Conservation (phyloP, 2,797 vertebrate species). For the Argyrosomus regius region DNA sequence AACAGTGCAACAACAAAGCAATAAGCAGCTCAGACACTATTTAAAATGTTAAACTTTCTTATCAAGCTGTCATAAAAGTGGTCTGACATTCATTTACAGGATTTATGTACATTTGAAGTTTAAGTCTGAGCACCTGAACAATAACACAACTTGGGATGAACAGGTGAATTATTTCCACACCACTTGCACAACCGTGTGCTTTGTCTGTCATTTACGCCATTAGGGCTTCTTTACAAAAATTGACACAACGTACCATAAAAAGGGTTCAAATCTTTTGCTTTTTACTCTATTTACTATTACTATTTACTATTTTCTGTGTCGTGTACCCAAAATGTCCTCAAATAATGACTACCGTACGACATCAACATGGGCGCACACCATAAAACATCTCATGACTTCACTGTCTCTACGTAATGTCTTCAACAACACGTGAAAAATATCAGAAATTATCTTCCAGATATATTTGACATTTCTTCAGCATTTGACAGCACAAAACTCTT, state of each 20-base stretch:
- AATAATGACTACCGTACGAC: slow-evolving; percentile 54
- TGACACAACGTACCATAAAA: slow-evolving; percentile 51
- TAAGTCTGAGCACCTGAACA: slow-evolving; percentile 52
- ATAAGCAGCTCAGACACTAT: slow-evolving; percentile 49
- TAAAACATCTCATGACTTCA: slow-evolving; percentile 62
- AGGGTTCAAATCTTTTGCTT: slow-evolving; percentile 27
- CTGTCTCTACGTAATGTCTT: slow-evolving; percentile 54
- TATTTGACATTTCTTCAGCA: slow-evolving; percentile 7
- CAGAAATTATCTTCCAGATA: slow-evolving; percentile 32
- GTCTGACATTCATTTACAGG: slow-evolving; percentile 77
- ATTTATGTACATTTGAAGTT: slow-evolving; percentile 57
- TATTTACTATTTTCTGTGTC: neutral
- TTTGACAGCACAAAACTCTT: slow-evolving; percentile 49
- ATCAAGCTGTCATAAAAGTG: slow-evolving; percentile 64
- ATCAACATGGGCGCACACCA: slow-evolving; percentile 53
- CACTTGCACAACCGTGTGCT: slow-evolving; percentile 44
- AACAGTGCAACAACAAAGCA: slow-evolving; percentile 46
- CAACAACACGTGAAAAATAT: slow-evolving; percentile 52
- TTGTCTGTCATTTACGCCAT: slow-evolving; percentile 40
- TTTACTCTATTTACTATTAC: slow-evolving; percentile 1
- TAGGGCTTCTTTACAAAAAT: slow-evolving; percentile 49
- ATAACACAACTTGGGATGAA: slow-evolving; percentile 45
- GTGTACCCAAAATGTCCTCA: slow-evolving; percentile 41
- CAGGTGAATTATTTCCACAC: slow-evolving; percentile 46
- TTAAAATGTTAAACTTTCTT: slow-evolving; percentile 48